phyloP scores from a whole-genome alignment of 53 echinoderm and acorn worm species.

The Echinarachnius parma region DNA sequence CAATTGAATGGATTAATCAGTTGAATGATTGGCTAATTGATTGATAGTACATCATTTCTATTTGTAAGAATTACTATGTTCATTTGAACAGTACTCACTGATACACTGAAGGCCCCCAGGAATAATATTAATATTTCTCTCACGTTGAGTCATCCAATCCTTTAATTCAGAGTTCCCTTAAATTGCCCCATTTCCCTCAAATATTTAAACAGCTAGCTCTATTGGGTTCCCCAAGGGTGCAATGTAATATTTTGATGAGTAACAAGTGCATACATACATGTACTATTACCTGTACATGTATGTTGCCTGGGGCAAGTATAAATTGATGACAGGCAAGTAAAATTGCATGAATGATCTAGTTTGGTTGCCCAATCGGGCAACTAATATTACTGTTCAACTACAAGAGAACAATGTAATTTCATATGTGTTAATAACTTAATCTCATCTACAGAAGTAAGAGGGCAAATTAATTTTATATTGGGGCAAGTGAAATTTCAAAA shows the following conservation, averaged over 20 bases:
- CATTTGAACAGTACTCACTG: background rate
- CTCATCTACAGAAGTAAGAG: no score
- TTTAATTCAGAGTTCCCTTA: constrained; percentile 38
- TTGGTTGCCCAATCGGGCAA: no score
- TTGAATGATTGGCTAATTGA: background rate
- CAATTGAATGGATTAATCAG: no score
- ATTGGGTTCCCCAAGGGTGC: constrained; percentile 11
- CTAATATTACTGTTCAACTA: no score
- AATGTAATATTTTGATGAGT: background rate
- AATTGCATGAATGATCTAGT: background rate
- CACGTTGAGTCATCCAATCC: constrained; percentile 16
- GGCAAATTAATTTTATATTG: no score
- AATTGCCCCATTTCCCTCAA: background rate
- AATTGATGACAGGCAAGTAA: background rate
- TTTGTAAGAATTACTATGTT: background rate
- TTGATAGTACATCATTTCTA: background rate
- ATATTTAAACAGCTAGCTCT: background rate
- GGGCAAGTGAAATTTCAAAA: no score
- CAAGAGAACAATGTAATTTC: no score
- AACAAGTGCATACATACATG: background rate
- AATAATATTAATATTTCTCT: background rate
- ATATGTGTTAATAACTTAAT: no score
- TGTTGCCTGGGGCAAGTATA: background rate
- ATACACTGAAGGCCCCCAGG: background rate
- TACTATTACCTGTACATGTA: background rate